Conservation (phyloP, 1,140 invertebrate genomes). For the Drosophila tristis region DNA sequence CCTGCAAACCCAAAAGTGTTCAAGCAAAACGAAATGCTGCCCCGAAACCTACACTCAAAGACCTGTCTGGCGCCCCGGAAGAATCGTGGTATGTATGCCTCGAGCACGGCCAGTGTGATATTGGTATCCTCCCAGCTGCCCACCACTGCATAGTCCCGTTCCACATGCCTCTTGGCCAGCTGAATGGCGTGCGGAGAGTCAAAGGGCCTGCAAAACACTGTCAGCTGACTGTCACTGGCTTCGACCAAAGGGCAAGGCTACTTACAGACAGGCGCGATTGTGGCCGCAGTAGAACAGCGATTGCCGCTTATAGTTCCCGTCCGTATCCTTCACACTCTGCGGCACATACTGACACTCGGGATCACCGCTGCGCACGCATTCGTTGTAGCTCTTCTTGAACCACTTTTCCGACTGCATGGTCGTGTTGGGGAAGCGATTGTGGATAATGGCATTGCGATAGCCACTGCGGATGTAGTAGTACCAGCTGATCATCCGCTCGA, state of each 20-base stretch:
- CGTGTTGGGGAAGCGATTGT: constrained; percentile 91
- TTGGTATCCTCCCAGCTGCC: constrained; percentile 94
- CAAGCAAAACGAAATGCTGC: constrained; percentile 1
- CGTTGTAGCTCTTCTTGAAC: constrained; percentile 95
- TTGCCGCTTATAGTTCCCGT: constrained; percentile 91
- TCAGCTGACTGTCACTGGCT: constrained; percentile 1
- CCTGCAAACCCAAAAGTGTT: constrained; percentile 13
- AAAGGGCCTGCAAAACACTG: constrained; percentile 88
- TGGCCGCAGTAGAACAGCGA: constrained; percentile 95
- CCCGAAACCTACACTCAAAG: constrained; percentile 70
- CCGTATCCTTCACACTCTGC: constrained; percentile 90
- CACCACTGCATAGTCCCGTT: constrained; percentile 93
- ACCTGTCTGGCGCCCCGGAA: constrained; percentile 88
- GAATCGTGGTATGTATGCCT: constrained; percentile 92
- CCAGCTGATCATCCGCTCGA: constrained; percentile 95
- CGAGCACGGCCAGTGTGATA: constrained; percentile 91
- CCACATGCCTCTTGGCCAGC: constrained; percentile 91
- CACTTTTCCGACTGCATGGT: constrained; percentile 92
- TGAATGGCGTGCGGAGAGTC: constrained; percentile 92
- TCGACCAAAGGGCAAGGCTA: constrained; percentile 6
- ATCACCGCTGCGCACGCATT: constrained; percentile 93
- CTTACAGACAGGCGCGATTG: constrained; percentile 92
- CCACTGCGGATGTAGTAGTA: constrained; percentile 93
- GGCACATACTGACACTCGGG: constrained; percentile 92
- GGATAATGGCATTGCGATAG: constrained; percentile 94